A percentile compares a stretch with the other conserved stretches of the same genome.
Evolutionary conservation across 35 echinoderm and acorn worm species (phyloP).

Genomic region (Heliocidaris tuberculata): DNA sequence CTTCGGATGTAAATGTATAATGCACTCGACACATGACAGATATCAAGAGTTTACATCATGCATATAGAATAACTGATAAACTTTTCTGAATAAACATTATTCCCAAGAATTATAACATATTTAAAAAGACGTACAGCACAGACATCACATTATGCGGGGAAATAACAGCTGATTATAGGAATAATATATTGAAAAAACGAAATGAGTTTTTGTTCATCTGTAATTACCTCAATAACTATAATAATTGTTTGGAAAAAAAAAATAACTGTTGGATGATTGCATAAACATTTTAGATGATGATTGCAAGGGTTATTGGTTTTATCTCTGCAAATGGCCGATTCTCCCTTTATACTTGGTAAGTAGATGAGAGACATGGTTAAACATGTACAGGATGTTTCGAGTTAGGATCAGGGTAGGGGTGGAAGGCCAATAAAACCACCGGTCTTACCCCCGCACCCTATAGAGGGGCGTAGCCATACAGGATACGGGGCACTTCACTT

Average conservation of each 20-base stretch:
- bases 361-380: neutral
- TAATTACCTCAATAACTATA: too few relatives aligned
- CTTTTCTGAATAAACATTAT: too few relatives aligned
- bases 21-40: neutral
- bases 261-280: too few relatives aligned
- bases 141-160: too few relatives aligned
- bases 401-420: neutral
- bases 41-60: neutral
- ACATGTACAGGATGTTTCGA: neutral
- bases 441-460: neutral
- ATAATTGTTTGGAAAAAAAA: too few relatives aligned
- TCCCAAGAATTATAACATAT: too few relatives aligned
- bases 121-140: too few relatives aligned
- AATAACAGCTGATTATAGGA: too few relatives aligned
- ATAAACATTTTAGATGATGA: too few relatives aligned
- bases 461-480: neutral
- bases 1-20: neutral
- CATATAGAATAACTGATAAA: too few relatives aligned
- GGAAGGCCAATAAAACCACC: neutral
- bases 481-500: too few relatives aligned
- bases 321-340: neutral
- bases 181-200: neutral
- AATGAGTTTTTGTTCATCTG: neutral
- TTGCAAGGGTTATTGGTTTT: neutral
- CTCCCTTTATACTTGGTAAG: neutral